Conservation (phyloP, 2,113 vertebrate species). For the Neomonachus schauinslandi region DNA sequence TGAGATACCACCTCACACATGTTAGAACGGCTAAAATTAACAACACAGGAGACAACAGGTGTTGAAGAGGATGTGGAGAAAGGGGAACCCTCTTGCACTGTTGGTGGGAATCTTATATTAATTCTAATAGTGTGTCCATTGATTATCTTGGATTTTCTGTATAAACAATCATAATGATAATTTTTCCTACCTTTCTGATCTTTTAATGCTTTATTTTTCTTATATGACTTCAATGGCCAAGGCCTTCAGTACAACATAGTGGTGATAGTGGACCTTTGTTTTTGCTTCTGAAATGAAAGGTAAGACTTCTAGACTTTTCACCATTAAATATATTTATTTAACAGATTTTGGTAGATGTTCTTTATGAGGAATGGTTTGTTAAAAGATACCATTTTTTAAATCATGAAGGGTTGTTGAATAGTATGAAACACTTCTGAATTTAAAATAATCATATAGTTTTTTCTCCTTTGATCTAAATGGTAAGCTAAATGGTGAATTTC, state of each 20-base stretch:
- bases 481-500: slow-evolving; percentile 32
- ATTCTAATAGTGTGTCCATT: slow-evolving; percentile 29
- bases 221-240: neutral
- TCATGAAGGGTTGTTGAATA: neutral
- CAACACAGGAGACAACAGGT: neutral
- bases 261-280: neutral
- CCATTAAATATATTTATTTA: neutral
- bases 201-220: neutral
- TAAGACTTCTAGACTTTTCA: neutral
- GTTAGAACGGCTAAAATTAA: neutral
- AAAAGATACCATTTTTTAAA: neutral
- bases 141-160: slow-evolving; percentile 24
- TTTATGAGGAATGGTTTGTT: neutral
- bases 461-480: slow-evolving; percentile 15
- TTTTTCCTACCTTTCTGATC: neutral
- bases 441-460: neutral
- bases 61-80: neutral
- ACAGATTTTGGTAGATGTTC: neutral
- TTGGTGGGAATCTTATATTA: neutral
- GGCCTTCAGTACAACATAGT: neutral
- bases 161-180: neutral
- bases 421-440: neutral
- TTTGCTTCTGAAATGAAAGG: neutral
- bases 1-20: neutral
- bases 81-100: neutral